Evolutionary conservation across 2,888 invertebrate genomes (phyloP), one percentile per base, ranked within the genome.

Genomic region (Gymnosoma rotundatum): DNA sequence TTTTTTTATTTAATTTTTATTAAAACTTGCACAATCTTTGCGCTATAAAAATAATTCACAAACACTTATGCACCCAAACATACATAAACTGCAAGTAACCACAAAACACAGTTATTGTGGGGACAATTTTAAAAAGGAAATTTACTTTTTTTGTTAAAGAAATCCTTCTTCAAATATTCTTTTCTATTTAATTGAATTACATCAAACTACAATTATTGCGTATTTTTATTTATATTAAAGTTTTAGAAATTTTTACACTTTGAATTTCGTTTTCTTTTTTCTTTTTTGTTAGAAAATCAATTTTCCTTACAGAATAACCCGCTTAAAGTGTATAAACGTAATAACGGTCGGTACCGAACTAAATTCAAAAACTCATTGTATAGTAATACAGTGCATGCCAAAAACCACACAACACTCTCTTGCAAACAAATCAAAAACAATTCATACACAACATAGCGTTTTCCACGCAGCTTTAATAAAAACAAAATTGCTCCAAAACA

Each of bases 301-400:
- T 52, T 45, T 70, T 21, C 14, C 8, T 12, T 25, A 36, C 16
- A 52, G 12, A n/a, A 12, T 69, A 58, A 36, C 32, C 70, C 80
- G 88, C 89, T 89, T 88, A 61, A 64, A 72, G 8, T 67, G 78
- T 81, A 63, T 81, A 58, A 81, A 88, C 87, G 89, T 88, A 88
- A 88, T 90, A 90, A 90, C 90, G 89, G 90, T 90, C 89, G 88
- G 87, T 88, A 88, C 78, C 88, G 88, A 89, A 90, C 91, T 90
- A 87, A 88, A 84, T 72, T 56, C 5, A 73, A 79, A 72, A 50
- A 52, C 50, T 12, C 10, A 64, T 61, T 45, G 20, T 66, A n/a
- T 54, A 66, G 52, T 52, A 73, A 60, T 54, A 73, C 73, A 81
- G 63, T 80, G 78, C 69, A 74, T 74, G 67, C 61, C 66, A 78